Percentiles rank a stretch among this genome's conserved stretches.
Conservation (phyloP, 2,888 invertebrate genomes). For the Macrophya annulata region DNA sequence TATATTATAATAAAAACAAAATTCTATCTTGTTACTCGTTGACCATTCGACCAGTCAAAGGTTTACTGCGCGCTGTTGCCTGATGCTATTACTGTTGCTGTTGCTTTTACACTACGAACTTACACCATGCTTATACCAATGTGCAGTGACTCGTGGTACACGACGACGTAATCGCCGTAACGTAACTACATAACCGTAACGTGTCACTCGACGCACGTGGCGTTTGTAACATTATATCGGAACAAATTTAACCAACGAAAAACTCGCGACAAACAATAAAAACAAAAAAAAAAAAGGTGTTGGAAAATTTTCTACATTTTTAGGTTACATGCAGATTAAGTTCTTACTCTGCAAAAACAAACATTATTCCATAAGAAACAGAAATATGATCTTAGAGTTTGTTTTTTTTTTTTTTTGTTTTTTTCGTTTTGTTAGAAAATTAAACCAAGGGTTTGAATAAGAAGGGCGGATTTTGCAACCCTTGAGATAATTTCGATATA, state of each 20-base stretch:
- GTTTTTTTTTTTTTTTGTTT: no score
- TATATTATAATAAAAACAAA: neutral
- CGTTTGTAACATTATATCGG: neutral
- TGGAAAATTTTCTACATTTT: neutral
- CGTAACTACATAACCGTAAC: slow-evolving; percentile 42
- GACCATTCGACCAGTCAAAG: slow-evolving; percentile 49
- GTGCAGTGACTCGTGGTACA: slow-evolving; percentile 4
- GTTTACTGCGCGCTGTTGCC: slow-evolving; percentile 9
- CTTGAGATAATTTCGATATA: no score
- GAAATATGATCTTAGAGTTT: no score
- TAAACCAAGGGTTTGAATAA: no score
- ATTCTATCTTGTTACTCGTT: slow-evolving; percentile 67
- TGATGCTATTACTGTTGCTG: neutral
- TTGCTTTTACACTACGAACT: neutral
- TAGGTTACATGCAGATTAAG: no score
- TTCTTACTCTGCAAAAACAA: no score
- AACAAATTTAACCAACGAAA: slow-evolving; percentile 3
- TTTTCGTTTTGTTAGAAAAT: no score
- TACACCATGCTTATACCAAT: neutral
- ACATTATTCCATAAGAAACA: no score
- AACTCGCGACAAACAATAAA: neutral
- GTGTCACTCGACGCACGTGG: slow-evolving; percentile 12
- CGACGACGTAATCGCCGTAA: slow-evolving; percentile 40
- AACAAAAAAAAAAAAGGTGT: neutral
- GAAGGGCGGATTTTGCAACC: no score